These are phyloP conservation scores for Xylocopa sonorina DNA, from an alignment of 1,140 invertebrate genomes.

Conservation along the genomic window DNA sequence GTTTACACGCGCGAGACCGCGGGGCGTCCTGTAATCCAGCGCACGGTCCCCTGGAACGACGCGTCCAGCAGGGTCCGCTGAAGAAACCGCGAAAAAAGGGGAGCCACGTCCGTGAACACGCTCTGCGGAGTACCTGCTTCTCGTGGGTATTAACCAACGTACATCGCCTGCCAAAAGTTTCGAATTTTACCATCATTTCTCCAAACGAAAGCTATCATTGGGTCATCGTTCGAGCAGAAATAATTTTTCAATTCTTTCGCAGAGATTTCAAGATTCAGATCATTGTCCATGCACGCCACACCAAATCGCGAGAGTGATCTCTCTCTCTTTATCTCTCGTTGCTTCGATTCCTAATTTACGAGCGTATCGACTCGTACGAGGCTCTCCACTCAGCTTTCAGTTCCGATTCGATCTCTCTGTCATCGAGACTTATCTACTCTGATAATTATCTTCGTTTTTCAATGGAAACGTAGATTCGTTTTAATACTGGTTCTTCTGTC, in stretches of 20 bases:
- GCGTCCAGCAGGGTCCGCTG: background rate
- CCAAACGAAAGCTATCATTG: no score
- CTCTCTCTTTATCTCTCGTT: constrained; percentile 40
- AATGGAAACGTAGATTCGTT: constrained; percentile 24
- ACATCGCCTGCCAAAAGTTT: no score
- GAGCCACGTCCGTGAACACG: background rate
- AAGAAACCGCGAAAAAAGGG: constrained; percentile 28
- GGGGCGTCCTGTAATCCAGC: constrained; percentile 44
- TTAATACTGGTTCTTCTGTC: background rate
- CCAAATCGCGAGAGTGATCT: no score
- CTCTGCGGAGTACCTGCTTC: constrained; percentile 41
- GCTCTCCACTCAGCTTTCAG: background rate
- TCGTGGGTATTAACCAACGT: constrained; percentile 46
- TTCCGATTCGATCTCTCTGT: constrained; percentile 34
- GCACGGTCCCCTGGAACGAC: background rate
- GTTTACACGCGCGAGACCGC: constrained; percentile 42
- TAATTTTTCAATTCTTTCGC: no score
- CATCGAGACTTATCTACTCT: constrained; percentile 17
- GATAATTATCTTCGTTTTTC: constrained; percentile 51
- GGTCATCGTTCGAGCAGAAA: no score
- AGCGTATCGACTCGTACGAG: constrained; percentile 31
- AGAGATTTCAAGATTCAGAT: no score
- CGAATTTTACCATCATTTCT: no score
- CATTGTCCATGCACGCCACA: constrained; percentile 17
- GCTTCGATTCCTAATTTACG: constrained; percentile 50